These are phyloP conservation scores for Sebastes umbrosus DNA, from an alignment of 2,797 vertebrate genomes.

Conservation along the genomic window DNA sequence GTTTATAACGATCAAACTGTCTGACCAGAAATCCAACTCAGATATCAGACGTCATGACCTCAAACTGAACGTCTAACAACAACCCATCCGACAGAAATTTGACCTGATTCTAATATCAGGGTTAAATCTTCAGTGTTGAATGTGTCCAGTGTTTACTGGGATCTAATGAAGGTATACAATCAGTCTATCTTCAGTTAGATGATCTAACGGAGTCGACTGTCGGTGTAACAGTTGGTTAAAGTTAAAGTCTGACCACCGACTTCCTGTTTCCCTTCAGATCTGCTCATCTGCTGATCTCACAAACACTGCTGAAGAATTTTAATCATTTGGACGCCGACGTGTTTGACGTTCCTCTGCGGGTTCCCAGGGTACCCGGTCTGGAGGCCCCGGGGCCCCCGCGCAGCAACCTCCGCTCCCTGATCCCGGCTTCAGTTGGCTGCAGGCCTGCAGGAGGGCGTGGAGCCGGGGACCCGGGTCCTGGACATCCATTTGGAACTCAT, in stretches of 20 bases:
- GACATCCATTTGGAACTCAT: constrained; percentile 83
- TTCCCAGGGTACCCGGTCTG: constrained; percentile 19
- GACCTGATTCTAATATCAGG: no score
- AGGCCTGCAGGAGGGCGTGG: constrained; percentile 40
- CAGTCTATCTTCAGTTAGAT: accelerated
- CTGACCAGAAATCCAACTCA: no score
- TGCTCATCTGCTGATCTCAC: constrained; percentile 8
- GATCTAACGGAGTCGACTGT: no score
- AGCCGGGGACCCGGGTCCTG: constrained; percentile 44
- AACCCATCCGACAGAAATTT: no score
- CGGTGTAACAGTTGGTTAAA: no score
- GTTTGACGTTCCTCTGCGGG: constrained; percentile 1
- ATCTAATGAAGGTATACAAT: not conserved
- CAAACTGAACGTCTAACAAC: no score
- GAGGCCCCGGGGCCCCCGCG: not conserved
- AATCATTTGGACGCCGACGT: not conserved
- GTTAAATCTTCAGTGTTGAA: no score
- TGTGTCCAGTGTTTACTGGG: not conserved
- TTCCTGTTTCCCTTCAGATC: not conserved
- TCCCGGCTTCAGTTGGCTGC: constrained; percentile 14
- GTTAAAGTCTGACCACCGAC: not conserved
- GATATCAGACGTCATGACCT: no score
- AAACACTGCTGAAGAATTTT: constrained; percentile 4
- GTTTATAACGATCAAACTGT: no score
- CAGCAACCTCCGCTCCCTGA: constrained; percentile 8